phyloP scores from a whole-genome alignment of 2,888 invertebrate species.

The Drosophila ezoana region DNA sequence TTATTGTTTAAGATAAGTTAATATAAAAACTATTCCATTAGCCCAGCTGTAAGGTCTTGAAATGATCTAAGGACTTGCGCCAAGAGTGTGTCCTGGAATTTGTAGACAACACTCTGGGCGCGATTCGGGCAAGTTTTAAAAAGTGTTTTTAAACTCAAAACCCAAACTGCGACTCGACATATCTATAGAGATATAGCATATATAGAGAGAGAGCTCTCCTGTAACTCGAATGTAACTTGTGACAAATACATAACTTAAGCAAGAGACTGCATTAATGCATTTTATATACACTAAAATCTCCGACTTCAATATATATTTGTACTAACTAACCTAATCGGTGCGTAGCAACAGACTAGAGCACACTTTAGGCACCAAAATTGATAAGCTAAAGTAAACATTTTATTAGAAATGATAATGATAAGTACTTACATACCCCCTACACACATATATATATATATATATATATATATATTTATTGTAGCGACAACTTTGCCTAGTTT shows the following conservation, averaged over 20 bases:
- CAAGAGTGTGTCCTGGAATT: constrained; percentile 25
- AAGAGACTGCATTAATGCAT: constrained; percentile 73
- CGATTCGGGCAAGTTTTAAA: constrained; percentile 43
- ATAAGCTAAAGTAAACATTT: constrained; percentile 31
- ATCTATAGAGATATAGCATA: constrained; percentile 3
- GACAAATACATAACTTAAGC: constrained; percentile 73
- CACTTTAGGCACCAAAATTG: constrained; percentile 14
- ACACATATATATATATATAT: constrained; percentile 34
- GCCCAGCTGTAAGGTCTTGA: constrained; percentile 39
- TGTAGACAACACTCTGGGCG: constrained; percentile 38
- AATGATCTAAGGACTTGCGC: constrained; percentile 51
- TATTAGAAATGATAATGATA: constrained; percentile 39
- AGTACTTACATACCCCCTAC: constrained; percentile 36
- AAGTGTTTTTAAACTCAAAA: constrained; percentile 39
- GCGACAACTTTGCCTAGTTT: constrained; percentile 47
- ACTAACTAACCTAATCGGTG: constrained; percentile 42
- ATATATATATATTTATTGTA: constrained; percentile 38
- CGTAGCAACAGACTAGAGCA: constrained; percentile 53
- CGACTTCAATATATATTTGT: constrained; percentile 44
- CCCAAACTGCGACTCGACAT: constrained; percentile 14
- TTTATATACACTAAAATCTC: constrained; percentile 60
- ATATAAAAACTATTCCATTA: constrained; percentile 20
- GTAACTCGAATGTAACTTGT: constrained; percentile 73
- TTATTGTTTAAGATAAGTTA: constrained; percentile 25
- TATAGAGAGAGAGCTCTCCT: constrained; percentile 3